Evolutionary conservation across 2,113 vertebrate species (phyloP).

Genomic region (Nerophis ophidion): DNA sequence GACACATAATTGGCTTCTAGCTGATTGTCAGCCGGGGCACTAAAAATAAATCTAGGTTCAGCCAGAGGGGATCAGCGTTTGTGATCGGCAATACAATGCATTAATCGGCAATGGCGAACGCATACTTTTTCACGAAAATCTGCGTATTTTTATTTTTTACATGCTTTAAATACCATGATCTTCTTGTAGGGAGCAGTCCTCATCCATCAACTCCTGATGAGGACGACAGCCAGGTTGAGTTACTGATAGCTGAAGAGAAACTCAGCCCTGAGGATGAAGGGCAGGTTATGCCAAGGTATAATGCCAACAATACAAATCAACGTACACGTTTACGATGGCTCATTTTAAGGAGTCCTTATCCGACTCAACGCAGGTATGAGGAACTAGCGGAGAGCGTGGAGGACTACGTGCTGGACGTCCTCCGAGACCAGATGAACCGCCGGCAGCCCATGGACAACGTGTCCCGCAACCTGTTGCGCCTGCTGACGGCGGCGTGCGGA

Average conservation of each 20-base stretch:
- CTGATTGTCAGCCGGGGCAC: too few relatives aligned
- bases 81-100: too few relatives aligned
- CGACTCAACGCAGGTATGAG: conserved; percentile 78
- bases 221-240: conserved; percentile 92
- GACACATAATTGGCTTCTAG: too few relatives aligned
- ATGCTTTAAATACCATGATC: background rate
- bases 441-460: conserved; percentile 97
- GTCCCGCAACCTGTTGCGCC: conserved; percentile 89
- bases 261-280: conserved; percentile 94
- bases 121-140: too few relatives aligned
- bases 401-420: conserved; percentile 91
- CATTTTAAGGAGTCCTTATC: background rate
- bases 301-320: background rate
- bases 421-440: conserved; percentile 91
- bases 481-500: conserved; percentile 90
- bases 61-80: too few relatives aligned
- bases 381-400: conserved; percentile 94
- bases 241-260: conserved; percentile 96
- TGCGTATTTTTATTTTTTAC: background rate
- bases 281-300: conserved; percentile 90
- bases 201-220: conserved; percentile 93
- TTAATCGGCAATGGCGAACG: too few relatives aligned
- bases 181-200: conserved; percentile 84
- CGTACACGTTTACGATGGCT: background rate
- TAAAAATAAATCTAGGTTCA: too few relatives aligned